A percentile compares a stretch with the other conserved stretches of the same genome.
Evolutionary conservation across 2,888 invertebrate species (phyloP).

Genomic region (Rhagonycha fulva): DNA sequence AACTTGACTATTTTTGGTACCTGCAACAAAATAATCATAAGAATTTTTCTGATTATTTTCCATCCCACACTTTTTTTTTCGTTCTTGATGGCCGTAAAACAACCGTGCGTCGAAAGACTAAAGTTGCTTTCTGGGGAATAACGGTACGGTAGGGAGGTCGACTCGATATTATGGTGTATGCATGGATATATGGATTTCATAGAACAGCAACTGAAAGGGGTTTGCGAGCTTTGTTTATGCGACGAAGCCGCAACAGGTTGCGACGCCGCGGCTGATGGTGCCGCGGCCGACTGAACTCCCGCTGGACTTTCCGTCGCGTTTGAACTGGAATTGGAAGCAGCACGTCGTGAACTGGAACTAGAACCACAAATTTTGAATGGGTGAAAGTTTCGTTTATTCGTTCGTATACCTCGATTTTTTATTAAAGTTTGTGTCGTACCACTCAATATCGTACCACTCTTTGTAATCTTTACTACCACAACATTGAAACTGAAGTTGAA

Average conservation of each 20-base stretch:
- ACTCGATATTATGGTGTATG: constrained; percentile 63
- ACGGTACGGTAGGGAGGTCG: constrained; percentile 59
- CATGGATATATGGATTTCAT: constrained; percentile 61
- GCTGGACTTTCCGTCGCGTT: neutral
- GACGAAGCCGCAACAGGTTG: neutral
- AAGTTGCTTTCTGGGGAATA: constrained; percentile 57
- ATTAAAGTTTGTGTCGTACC: constrained; percentile 59
- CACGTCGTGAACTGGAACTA: neutral
- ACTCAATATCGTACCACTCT: constrained; percentile 67
- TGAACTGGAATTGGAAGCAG: too few species aligned
- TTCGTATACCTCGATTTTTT: constrained; percentile 39
- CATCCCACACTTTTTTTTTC: constrained; percentile 46
- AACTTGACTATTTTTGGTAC: constrained; percentile 24
- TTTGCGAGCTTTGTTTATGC: constrained; percentile 55
- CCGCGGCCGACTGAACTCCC: neutral
- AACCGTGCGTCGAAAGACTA: constrained; percentile 50
- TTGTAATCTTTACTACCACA: constrained; percentile 64
- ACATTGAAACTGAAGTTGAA: constrained; percentile 67
- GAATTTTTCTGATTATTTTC: constrained; percentile 46
- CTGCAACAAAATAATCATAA: constrained; percentile 42
- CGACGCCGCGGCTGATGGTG: too few species aligned
- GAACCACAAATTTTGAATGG: neutral
- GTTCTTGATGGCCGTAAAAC: constrained; percentile 44
- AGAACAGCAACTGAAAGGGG: constrained; percentile 68
- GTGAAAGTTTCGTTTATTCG: neutral